Base-by-base conservation (phyloP, 2,888 invertebrate genomes). In the Coremacera marginata region DNA sequence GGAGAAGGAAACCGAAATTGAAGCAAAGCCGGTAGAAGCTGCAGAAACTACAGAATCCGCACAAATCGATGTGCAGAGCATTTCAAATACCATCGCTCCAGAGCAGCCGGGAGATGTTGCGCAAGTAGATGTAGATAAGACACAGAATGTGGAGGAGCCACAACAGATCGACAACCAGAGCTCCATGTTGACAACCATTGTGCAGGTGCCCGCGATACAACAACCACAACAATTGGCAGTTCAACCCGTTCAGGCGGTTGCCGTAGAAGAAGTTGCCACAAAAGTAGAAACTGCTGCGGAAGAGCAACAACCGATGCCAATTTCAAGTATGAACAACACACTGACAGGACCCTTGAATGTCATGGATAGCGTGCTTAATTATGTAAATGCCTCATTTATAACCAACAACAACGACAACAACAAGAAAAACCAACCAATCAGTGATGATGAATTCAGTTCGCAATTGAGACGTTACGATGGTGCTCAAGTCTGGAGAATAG, bases 401-500 rank as follows among this genome's bases (percentile, higher is more conserved):
- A 77, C 57, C 79, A 79, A 75, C n/a, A 74, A 76, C 51, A 72
- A 62, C 49, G 60, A 55, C 49, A 76, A 76, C 62, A 77, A 55
- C 19, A 74, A 77, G 16, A 65, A 76, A 9, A 27, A 74, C 7
- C 19, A 49, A 78, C 82, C 14, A 34, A n/a, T 78, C 22, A 11
- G 25, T 65, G 72, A 49, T 16, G 82, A 81, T 34, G 37, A 75
- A 1, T 85, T 83, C 75, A 88, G 76, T 76, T 83, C 88, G 3
- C 81, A 84, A 74, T 81, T 87, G 75, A 91, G 94, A 62, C 92
- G 92, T 71, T 96, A 95, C 87, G 91, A 92, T 70, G 95, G 95
- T 3, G 93, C 94, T 22, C 95, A 96, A 89, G 88, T 95, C 19
- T 94, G 95, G 94, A 92, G 94, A 85, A 93, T 95, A 60, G 88